phyloP scores from a whole-genome alignment of 2,113 vertebrate species.

The Canis aureus region DNA sequence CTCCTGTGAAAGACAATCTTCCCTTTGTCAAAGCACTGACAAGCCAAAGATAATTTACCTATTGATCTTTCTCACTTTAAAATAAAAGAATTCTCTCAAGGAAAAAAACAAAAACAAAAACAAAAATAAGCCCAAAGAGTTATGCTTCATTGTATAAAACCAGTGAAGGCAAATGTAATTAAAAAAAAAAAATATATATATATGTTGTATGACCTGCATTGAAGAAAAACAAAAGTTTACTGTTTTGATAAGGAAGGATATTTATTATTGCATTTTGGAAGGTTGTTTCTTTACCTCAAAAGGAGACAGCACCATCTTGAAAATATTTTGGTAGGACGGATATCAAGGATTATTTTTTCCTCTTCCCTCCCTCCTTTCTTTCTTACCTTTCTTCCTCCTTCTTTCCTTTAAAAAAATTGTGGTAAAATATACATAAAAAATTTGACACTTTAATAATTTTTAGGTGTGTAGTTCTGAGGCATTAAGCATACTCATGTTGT shows the following conservation, averaged over 20 bases:
- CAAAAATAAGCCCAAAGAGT: background rate
- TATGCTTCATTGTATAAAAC: background rate
- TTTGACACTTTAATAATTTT: background rate
- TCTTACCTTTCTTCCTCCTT: background rate
- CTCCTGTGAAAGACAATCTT: background rate
- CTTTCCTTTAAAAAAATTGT: background rate
- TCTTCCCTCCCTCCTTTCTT: background rate
- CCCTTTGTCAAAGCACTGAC: background rate
- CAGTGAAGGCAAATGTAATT: background rate
- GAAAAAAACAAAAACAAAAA: background rate
- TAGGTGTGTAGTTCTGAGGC: background rate
- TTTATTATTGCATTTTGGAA: background rate
- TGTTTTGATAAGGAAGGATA: background rate
- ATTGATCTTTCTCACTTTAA: background rate
- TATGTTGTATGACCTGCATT: background rate
- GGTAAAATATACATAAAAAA: background rate
- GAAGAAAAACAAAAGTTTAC: background rate
- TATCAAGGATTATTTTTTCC: background rate
- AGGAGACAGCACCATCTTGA: background rate
- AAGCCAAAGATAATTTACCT: background rate
- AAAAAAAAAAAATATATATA: background rate
- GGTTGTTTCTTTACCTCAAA: background rate
- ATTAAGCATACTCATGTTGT: background rate
- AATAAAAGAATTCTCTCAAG: constrained; percentile 1
- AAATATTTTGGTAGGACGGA: background rate